A percentile compares a stretch with the other conserved stretches of the same genome.
phyloP scores from a whole-genome alignment of 2,888 invertebrate species.

The Leptopilina drosophilae region DNA sequence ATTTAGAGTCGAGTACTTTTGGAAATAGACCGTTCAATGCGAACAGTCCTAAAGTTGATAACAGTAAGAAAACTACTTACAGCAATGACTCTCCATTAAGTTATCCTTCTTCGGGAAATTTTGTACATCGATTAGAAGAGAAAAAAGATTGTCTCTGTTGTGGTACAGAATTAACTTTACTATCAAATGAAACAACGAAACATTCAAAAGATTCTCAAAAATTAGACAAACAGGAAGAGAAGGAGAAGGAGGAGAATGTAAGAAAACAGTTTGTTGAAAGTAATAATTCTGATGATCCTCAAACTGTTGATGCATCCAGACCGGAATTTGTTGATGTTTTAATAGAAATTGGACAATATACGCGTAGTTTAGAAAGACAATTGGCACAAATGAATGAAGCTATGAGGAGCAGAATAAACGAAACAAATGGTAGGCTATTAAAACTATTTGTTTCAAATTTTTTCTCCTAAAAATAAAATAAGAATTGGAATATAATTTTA shows the following conservation, averaged over 20 bases:
- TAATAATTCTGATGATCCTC: conserved; percentile 2
- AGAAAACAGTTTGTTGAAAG: background rate
- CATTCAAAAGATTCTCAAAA: conserved; percentile 33
- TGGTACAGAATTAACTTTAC: conserved; percentile 26
- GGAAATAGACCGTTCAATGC: background rate
- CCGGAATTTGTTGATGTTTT: conserved; percentile 57
- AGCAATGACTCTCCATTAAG: background rate
- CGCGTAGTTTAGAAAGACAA: conserved; percentile 56
- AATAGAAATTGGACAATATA: conserved; percentile 59
- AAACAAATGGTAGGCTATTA: background rate
- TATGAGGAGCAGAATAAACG: conserved; percentile 44
- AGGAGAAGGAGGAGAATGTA: background rate
- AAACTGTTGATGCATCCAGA: conserved; percentile 48
- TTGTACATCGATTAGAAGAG: conserved; percentile 7
- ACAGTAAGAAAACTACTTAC: background rate
- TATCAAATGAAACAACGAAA: background rate
- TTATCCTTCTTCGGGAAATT: background rate
- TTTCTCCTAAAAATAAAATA: too few species aligned
- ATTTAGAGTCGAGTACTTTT: background rate
- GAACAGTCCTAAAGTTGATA: background rate
- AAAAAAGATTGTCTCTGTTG: conserved; percentile 14
- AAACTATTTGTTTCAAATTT: too few species aligned
- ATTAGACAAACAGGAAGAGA: background rate
- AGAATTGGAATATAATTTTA: too few species aligned
- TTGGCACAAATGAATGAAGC: conserved; percentile 54